Evolutionary conservation across 2,113 vertebrate species (phyloP).

Genomic region (Rousettus leschenaultii): DNA sequence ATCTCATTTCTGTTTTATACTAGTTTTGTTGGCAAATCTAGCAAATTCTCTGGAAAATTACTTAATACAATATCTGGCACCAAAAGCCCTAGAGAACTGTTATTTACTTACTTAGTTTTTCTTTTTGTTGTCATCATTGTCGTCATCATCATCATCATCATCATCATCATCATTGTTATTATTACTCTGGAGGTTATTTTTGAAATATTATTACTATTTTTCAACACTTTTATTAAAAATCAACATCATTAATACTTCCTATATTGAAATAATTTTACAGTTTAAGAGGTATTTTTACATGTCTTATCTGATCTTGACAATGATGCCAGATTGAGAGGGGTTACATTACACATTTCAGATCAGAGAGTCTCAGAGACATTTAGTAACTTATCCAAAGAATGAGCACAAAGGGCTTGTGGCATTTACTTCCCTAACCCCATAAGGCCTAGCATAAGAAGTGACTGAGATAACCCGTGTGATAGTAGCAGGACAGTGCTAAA

Average conservation of each 20-base stretch:
- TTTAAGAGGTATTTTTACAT: neutral
- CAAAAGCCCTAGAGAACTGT: neutral
- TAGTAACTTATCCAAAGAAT: neutral
- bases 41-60: neutral
- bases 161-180: neutral
- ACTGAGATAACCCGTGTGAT: too few species aligned
- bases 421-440: neutral
- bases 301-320: neutral
- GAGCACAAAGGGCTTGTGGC: fast-evolving
- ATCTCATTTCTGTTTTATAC: neutral
- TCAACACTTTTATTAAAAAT: neutral
- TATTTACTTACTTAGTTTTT: neutral
- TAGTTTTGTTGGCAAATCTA: neutral
- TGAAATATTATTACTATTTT: neutral
- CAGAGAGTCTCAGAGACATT: neutral
- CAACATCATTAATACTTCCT: neutral
- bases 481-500: neutral
- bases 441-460: neutral
- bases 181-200: neutral
- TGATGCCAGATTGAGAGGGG: neutral
- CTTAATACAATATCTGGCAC: neutral
- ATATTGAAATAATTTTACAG: neutral
- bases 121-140: neutral
- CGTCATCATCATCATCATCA: neutral
- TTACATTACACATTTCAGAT: neutral